Evolutionary conservation across 2,113 vertebrate genomes (phyloP).

Genomic region (Pipra filicauda): DNA sequence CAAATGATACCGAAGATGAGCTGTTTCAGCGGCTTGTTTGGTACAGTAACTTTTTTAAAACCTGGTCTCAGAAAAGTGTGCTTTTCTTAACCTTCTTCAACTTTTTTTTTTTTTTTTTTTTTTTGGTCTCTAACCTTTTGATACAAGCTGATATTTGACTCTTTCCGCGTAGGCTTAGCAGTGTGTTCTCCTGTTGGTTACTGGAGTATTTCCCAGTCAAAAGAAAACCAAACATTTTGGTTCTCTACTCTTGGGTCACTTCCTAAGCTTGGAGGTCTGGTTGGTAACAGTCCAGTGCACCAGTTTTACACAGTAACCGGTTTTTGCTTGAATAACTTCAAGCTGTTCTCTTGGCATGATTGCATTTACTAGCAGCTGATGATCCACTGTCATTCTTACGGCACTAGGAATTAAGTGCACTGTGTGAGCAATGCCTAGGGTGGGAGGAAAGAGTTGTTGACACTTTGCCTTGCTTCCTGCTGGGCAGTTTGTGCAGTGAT

Average conservation of each 20-base stretch:
- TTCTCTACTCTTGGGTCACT: slow-evolving; percentile 6
- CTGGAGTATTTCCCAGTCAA: slow-evolving; percentile 1
- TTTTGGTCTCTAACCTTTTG: not conserved
- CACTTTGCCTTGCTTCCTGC: slow-evolving; percentile 32
- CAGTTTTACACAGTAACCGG: slow-evolving; percentile 30
- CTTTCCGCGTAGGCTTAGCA: slow-evolving; percentile 19
- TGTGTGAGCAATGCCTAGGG: slow-evolving; percentile 1
- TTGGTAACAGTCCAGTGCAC: slow-evolving; percentile 38
- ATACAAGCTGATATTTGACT: not conserved
- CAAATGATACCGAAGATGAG: not conserved
- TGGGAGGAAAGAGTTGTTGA: slow-evolving; percentile 41
- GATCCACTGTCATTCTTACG: slow-evolving; percentile 29
- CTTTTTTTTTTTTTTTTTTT: too few relatives aligned
- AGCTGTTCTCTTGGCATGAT: slow-evolving; percentile 51
- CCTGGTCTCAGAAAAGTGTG: slow-evolving; percentile 11
- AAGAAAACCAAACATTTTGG: not conserved
- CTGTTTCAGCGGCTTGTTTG: not conserved
- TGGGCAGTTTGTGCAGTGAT: slow-evolving; percentile 48
- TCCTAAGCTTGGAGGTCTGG: slow-evolving; percentile 1
- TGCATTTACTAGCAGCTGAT: slow-evolving; percentile 45
- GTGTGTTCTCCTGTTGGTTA: slow-evolving; percentile 46
- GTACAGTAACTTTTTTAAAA: not conserved
- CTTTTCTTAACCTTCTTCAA: not conserved
- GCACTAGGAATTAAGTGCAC: slow-evolving; percentile 40
- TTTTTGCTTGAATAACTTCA: slow-evolving; percentile 51